A percentile compares a stretch with the other conserved stretches of the same genome.
phyloP scores from a whole-genome alignment of 2,888 invertebrate species.

The Nebria salina region DNA sequence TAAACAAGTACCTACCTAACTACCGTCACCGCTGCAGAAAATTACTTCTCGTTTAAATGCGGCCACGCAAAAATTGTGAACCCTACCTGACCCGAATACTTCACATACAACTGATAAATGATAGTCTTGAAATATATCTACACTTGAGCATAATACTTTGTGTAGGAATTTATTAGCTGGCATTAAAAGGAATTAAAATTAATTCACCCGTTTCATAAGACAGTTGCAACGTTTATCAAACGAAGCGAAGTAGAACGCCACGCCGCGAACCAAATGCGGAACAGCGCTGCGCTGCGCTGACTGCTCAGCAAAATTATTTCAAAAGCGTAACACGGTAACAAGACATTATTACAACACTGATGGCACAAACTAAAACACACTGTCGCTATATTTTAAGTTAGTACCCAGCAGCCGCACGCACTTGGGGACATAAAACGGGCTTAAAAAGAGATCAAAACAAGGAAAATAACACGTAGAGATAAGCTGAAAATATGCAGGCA shows the following conservation, averaged over 20 bases:
- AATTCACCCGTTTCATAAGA: neutral
- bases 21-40: slow-evolving; percentile 20
- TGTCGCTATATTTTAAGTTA: slow-evolving; percentile 45
- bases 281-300: neutral
- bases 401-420: slow-evolving; percentile 29
- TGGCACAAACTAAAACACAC: slow-evolving; percentile 45
- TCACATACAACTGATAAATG: slow-evolving; percentile 3
- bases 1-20: slow-evolving; percentile 16
- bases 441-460: slow-evolving; percentile 47
- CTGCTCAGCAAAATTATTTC: slow-evolving; percentile 29
- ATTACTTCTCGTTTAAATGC: slow-evolving; percentile 15
- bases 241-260: neutral
- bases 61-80: slow-evolving; percentile 2
- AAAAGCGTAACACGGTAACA: slow-evolving; percentile 33
- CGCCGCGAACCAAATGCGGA: neutral
- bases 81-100: slow-evolving; percentile 2
- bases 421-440: slow-evolving; percentile 35
- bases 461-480: slow-evolving; percentile 45
- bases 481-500: slow-evolving; percentile 45
- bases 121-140: neutral
- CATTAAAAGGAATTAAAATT: neutral
- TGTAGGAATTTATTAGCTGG: neutral
- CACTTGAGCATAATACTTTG: neutral
- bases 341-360: slow-evolving; percentile 37
- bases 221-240: neutral